Evolutionary conservation across 2,888 invertebrate species (phyloP), one percentile per base, ranked within the genome.

Genomic region (Drosophila koepferae): DNA sequence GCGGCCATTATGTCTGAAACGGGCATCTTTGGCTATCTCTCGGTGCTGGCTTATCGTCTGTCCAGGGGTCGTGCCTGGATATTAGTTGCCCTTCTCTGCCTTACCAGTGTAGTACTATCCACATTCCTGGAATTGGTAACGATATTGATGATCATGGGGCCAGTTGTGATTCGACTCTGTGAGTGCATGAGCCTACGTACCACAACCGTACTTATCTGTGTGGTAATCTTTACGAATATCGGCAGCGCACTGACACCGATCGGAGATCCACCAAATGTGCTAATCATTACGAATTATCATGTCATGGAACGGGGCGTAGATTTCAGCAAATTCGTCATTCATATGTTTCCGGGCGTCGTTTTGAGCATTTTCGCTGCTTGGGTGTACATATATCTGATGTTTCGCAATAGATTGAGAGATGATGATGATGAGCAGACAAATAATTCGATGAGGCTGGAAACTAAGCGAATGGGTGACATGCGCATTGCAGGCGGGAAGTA

Each of bases 221-320:
- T 97, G 94, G 96, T 98, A 18, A 95, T 98, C 73, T 98, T 96
- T 92, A 97, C 97, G 12, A 98, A 98, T 89, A 96, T 98, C 53
- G 98, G 98, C 0, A 98, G 98, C 0, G 96, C 97, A 0, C 95
- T 97, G 16, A 98, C 98, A 0, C 98, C 98, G 0, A 96, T 98
- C 1, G 98, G 98, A 0, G 98, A 98, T 92, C 98, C 98, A 0
- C 98, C 98, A 80, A 93, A 92, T 74, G 90, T 92, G 36, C 90
- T 92, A 0, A 91, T 93, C 28, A 91, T 91, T 40, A 91, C 92
- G 9, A 91, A 93, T 63, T 23, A 56, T 5, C 43, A 43, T 43
- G 2, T 84, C 75, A 16, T 20, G 31, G 82, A 91, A 2, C 16
- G 63, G 0, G 96, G 96, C 8, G 95, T 98, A 8, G 95, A 96